Evolutionary conservation across 2,113 vertebrate genomes (phyloP).

Genomic region (Clarias macrocephalus): DNA sequence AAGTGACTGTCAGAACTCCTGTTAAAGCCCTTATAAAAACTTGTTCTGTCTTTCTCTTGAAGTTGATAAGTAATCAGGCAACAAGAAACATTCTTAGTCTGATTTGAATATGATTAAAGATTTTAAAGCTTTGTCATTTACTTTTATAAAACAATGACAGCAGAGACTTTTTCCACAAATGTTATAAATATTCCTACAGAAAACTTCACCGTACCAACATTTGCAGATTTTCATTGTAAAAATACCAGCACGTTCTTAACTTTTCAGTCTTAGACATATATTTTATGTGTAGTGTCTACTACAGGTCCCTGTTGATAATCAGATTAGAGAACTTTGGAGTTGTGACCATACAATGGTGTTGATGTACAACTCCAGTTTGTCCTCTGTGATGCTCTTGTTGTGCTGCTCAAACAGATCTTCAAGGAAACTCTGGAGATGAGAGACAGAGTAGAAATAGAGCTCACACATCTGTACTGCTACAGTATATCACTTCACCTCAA

Average conservation of each 20-base stretch:
- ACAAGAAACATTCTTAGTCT: not conserved
- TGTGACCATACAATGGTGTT: slow-evolving; percentile 79
- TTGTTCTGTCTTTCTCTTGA: not conserved
- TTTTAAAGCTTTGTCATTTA: not conserved
- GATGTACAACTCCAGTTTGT: slow-evolving; percentile 83
- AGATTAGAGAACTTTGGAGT: not conserved
- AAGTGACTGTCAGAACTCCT: not conserved
- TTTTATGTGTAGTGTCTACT: not conserved
- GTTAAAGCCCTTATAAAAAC: not conserved
- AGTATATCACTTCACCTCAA: too few relatives aligned
- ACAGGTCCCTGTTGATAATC: not conserved
- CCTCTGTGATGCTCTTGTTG: slow-evolving; percentile 71
- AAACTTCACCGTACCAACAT: not conserved
- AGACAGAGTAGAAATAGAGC: not conserved
- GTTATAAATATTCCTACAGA: not conserved
- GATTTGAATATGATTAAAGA: not conserved
- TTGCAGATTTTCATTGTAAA: not conserved
- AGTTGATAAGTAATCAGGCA: not conserved
- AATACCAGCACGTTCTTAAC: not conserved
- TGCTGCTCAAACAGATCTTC: slow-evolving; percentile 86
- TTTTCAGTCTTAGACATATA: not conserved
- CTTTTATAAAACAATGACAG: not conserved
- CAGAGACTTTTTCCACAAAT: not conserved
- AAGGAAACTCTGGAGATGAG: slow-evolving; percentile 79
- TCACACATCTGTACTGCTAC: not conserved